phyloP scores from a whole-genome alignment of 2,888 invertebrate species.

The Drepana falcataria region DNA sequence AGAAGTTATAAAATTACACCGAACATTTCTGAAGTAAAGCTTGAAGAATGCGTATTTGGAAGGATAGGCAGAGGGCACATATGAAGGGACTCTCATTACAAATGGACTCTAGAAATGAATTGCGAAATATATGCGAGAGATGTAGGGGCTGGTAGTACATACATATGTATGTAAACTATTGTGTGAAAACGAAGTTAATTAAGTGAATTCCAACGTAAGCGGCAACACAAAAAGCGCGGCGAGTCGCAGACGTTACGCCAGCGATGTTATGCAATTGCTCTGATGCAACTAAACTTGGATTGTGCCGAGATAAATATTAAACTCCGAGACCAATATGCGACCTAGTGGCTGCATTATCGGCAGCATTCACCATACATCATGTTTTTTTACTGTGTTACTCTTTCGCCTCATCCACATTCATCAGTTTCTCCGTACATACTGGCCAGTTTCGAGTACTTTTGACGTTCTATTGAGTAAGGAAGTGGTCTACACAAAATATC shows the following conservation, averaged over 20 bases:
- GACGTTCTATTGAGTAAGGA: neutral
- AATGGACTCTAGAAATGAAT: no score
- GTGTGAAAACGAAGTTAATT: neutral
- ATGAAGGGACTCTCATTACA: no score
- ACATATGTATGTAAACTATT: neutral
- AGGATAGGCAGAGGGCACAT: no score
- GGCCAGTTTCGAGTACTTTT: neutral
- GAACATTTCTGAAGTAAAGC: no score
- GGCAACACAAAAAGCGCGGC: slow-evolving; percentile 26
- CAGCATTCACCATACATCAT: slow-evolving; percentile 14
- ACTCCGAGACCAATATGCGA: slow-evolving; percentile 51
- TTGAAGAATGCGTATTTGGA: no score
- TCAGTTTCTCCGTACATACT: no score
- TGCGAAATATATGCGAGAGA: no score
- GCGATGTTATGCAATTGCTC: slow-evolving; percentile 38
- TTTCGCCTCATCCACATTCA: neutral
- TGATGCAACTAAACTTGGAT: slow-evolving; percentile 48
- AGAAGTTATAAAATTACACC: no score
- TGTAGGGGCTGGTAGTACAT: neutral
- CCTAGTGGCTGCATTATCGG: slow-evolving; percentile 47
- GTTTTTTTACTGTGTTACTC: no score
- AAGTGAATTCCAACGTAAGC: slow-evolving; percentile 16
- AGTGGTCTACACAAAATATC: no score
- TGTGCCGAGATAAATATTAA: slow-evolving; percentile 40
- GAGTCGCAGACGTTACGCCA: slow-evolving; percentile 32